A percentile compares a stretch with the other conserved stretches of the same genome.
Conservation (phyloP, 1,140 invertebrate species). For the Drosophila simulans region DNA sequence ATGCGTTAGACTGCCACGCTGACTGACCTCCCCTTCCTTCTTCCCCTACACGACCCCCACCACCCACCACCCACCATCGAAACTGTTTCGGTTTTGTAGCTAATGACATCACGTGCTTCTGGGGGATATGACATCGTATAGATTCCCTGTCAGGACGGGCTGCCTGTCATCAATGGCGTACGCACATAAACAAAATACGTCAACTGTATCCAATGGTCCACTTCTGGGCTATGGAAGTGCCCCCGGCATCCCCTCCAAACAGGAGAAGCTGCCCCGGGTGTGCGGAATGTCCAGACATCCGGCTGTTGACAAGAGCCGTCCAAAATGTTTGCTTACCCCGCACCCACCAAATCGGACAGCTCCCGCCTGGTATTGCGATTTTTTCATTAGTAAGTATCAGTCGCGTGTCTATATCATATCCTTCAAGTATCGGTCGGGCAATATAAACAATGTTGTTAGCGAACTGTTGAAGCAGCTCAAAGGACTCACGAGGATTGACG, state of each 20-base stretch:
- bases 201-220: slow-evolving; percentile 66
- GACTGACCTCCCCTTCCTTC: neutral
- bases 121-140: slow-evolving; percentile 15
- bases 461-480: slow-evolving; percentile 53
- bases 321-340: slow-evolving; percentile 65
- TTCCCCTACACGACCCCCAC: neutral
- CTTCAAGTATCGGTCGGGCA: slow-evolving; percentile 31
- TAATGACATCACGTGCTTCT: slow-evolving; percentile 79
- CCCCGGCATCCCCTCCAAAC: neutral
- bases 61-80: neutral
- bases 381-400: slow-evolving; percentile 65
- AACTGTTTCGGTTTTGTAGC: slow-evolving; percentile 45
- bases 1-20: slow-evolving; percentile 51
- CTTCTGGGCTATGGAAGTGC: slow-evolving; percentile 50
- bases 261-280: slow-evolving; percentile 14
- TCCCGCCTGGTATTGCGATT: slow-evolving; percentile 42
- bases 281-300: slow-evolving; percentile 54
- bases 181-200: slow-evolving; percentile 80
- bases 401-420: slow-evolving; percentile 50
- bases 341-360: slow-evolving; percentile 14
- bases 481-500: slow-evolving; percentile 21
- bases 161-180: slow-evolving; percentile 75
- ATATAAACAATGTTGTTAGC: slow-evolving; percentile 66
- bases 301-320: slow-evolving; percentile 64
- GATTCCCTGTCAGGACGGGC: slow-evolving; percentile 28